These are phyloP conservation scores for Podargus strigoides DNA, from an alignment of 2,797 vertebrate species.

Conservation along the genomic window DNA sequence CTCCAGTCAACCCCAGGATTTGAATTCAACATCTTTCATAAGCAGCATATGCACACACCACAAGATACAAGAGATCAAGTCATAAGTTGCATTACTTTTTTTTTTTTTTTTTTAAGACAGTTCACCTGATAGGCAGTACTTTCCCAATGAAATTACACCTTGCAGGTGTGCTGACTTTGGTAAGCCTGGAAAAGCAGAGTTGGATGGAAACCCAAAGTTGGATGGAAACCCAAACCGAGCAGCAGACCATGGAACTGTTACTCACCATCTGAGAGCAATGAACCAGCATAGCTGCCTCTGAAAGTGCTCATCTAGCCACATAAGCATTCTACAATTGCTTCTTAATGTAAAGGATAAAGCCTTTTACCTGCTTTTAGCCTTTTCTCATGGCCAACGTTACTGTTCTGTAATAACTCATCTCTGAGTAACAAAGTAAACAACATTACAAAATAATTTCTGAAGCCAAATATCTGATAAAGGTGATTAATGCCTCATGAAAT, in stretches of 20 bases:
- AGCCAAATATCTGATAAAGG: slow-evolving; percentile 56
- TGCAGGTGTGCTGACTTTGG: not conserved
- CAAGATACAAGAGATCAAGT: not conserved
- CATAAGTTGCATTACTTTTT: not conserved
- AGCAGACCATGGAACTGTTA: not conserved
- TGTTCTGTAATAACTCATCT: slow-evolving; percentile 27
- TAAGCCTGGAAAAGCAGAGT: not conserved
- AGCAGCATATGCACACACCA: not conserved
- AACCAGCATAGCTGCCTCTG: not conserved
- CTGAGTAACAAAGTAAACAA: slow-evolving; percentile 64
- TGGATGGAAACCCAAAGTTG: not conserved
- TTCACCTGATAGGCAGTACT: not conserved
- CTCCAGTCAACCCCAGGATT: not conserved
- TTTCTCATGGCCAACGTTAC: slow-evolving; percentile 2
- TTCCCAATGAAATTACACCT: not conserved
- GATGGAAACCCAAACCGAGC: not conserved
- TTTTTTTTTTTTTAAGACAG: not conserved
- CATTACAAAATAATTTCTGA: slow-evolving; percentile 61
- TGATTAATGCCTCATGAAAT: slow-evolving; percentile 58
- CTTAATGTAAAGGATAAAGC: slow-evolving; percentile 12
- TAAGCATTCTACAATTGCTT: not conserved
- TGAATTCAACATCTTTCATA: not conserved
- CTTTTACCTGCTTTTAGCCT: slow-evolving; percentile 41
- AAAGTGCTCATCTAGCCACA: slow-evolving; percentile 16
- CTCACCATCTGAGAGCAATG: not conserved